Base-by-base conservation (phyloP, 1,140 invertebrate genomes). In the Drosophila sulfurigaster region DNA sequence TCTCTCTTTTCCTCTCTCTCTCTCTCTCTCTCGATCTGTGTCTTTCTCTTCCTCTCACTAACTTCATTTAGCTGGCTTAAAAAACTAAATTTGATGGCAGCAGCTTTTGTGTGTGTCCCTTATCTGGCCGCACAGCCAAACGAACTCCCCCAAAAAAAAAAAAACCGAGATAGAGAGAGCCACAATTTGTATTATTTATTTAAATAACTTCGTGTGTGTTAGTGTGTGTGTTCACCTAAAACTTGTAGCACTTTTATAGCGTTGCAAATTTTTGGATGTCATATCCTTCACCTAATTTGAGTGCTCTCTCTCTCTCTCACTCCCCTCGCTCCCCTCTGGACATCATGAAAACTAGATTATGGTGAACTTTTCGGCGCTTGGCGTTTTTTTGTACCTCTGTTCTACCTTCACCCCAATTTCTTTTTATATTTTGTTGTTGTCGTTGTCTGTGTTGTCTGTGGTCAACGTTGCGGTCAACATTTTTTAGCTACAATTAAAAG, bases 221-320 rank as follows among this genome's bases (percentile, higher is more conserved):
- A 16, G 56, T 58, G 38, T 57, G 54, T 57, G 35, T 57, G 20
- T 11, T 35, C 41, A 46, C 25, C 5, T 28, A 48, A 25, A 25
- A 60, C 30, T 32, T 62, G 46, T 51, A 63, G 10, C 20, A 51
- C 48, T 35, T 51, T 63, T 15, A 41, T 11, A 54, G 16, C 20
- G 54, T 73, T 41, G 51, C 41, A 79, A 11, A 60, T 60, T 67
- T 52, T 70, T 45, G 65, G 71, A 41, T 67, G 43, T 43, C 65
- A 77, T 75, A 82, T 79, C 82, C 83, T 89, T 89, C 78, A 89
- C 85, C 83, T 81, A 89, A 87, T 87, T 89, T 83, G 67, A 48
- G 43, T 32, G 68, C 38, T n/a, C 63, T 11, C 20, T 51, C 45
- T 11, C n/a, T 25, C 2, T 25, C 3, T 6, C 15, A 1, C 15